phyloP scores from a whole-genome alignment of 1,140 invertebrate genomes.

The Drosophila aff. region DNA sequence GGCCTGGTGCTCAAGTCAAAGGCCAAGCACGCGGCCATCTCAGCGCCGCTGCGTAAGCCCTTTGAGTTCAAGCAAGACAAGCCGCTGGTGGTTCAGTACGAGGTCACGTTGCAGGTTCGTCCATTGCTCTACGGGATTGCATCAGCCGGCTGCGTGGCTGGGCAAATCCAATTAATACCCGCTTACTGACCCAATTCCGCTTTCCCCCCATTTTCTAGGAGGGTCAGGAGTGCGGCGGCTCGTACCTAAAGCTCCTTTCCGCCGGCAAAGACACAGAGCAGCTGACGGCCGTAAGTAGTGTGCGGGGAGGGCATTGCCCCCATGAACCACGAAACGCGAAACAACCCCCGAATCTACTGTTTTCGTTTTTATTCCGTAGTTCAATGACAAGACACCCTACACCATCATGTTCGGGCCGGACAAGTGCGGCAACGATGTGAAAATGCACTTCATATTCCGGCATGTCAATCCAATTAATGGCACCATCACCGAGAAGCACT shows the following conservation, averaged over 20 bases:
- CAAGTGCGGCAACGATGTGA: constrained; percentile 98
- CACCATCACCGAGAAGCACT: constrained; percentile 95
- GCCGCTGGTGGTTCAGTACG: constrained; percentile 97
- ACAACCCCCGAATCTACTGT: constrained; percentile 27
- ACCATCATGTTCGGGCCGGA: constrained; percentile 99
- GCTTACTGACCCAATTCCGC: constrained; percentile 61
- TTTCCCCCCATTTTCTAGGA: constrained; percentile 86
- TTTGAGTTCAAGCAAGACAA: constrained; percentile 94
- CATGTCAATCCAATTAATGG: constrained; percentile 98
- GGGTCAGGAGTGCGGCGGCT: constrained; percentile 99
- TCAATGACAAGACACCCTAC: constrained; percentile 98
- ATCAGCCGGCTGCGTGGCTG: constrained; percentile 48
- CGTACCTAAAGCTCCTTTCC: constrained; percentile 97
- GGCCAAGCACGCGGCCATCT: constrained; percentile 98
- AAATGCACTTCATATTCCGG: constrained; percentile 99
- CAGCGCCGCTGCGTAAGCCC: constrained; percentile 91
- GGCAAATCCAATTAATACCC: constrained; percentile 78
- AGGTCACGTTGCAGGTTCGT: constrained; percentile 89
- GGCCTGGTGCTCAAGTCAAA: constrained; percentile 97
- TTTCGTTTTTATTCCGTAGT: constrained; percentile 85
- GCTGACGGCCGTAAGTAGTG: constrained; percentile 86
- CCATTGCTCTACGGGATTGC: constrained; percentile 46
- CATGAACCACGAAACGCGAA: constrained; percentile 10
- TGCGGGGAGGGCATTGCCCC: constrained; percentile 22
- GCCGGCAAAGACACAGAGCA: constrained; percentile 89